These are phyloP conservation scores for Eupsilia transversa DNA, from an alignment of 2,888 invertebrate species.

Conservation along the genomic window DNA sequence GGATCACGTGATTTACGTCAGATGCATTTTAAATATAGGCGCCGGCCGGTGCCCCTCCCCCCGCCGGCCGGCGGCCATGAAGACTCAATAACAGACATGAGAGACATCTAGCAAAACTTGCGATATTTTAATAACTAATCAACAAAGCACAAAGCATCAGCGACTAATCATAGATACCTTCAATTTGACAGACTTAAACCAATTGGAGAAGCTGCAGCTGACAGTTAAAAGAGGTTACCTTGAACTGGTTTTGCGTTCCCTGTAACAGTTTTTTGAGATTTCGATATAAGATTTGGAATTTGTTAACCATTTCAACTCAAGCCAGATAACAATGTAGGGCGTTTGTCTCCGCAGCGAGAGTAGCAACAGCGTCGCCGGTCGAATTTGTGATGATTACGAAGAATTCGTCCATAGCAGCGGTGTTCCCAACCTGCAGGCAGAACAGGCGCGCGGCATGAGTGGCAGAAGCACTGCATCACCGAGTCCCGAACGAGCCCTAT, in stretches of 20 bases:
- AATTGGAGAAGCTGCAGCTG: constrained; percentile 41
- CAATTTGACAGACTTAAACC: constrained; percentile 16
- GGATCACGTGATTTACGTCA: constrained; percentile 76
- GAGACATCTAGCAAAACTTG: constrained; percentile 8
- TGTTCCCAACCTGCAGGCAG: constrained; percentile 93
- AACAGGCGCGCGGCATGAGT: constrained; percentile 96
- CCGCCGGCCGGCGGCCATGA: constrained; percentile 64
- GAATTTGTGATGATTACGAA: constrained; percentile 55
- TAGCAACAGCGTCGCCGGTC: constrained; percentile 77
- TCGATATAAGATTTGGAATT: constrained; percentile 25
- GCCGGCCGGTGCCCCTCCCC: constrained; percentile 71
- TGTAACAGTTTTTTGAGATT: constrained; percentile 20
- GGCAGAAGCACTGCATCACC: constrained; percentile 98
- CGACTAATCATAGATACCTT: constrained; percentile 22
- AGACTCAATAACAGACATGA: constrained; percentile 57
- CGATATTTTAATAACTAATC: constrained; percentile 16
- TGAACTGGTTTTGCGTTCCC: constrained; percentile 30
- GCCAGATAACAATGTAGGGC: constrained; percentile 66
- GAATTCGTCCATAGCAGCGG: constrained; percentile 60
- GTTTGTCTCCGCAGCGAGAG: constrained; percentile 79
- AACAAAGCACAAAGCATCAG: constrained; percentile 22
- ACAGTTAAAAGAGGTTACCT: constrained; percentile 64
- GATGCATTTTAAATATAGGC: constrained; percentile 61
- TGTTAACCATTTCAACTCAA: constrained; percentile 50
- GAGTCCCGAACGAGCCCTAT: constrained; percentile 97